Evolutionary conservation across 2,113 vertebrate species (phyloP).

Genomic region (Ceuthmochares aereus): DNA sequence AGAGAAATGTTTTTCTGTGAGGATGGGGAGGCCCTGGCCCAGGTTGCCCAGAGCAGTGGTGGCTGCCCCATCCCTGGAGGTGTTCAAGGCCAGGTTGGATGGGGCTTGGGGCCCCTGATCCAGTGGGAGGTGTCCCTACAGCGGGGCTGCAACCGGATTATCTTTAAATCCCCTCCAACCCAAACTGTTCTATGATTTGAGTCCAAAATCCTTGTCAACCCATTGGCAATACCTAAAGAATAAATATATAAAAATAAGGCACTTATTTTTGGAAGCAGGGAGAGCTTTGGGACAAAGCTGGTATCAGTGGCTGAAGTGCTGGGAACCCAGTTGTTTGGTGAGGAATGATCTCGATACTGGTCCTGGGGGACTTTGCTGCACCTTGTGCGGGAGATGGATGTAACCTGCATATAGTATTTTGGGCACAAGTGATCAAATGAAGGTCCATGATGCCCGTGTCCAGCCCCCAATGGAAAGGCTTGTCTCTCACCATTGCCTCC

Average conservation of each 20-base stretch:
- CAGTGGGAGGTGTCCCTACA: too few species aligned
- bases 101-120: too few species aligned
- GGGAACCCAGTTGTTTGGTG: background rate
- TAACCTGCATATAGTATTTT: accelerated
- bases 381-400: background rate
- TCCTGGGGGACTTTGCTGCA: too few species aligned
- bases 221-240: background rate
- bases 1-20: too few species aligned
- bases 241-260: background rate
- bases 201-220: background rate
- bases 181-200: background rate
- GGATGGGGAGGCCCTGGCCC: too few species aligned
- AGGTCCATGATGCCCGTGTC: accelerated
- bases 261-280: background rate
- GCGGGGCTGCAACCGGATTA: too few species aligned
- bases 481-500: accelerated
- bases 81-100: too few species aligned
- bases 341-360: background rate
- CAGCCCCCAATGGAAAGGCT: background rate
- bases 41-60: too few species aligned
- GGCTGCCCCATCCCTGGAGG: too few species aligned
- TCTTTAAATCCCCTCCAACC: too few species aligned
- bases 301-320: background rate
- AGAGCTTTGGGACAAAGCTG: background rate
- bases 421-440: background rate